phyloP scores from a whole-genome alignment of 2,888 invertebrate species.

The Apotomis turbidana region DNA sequence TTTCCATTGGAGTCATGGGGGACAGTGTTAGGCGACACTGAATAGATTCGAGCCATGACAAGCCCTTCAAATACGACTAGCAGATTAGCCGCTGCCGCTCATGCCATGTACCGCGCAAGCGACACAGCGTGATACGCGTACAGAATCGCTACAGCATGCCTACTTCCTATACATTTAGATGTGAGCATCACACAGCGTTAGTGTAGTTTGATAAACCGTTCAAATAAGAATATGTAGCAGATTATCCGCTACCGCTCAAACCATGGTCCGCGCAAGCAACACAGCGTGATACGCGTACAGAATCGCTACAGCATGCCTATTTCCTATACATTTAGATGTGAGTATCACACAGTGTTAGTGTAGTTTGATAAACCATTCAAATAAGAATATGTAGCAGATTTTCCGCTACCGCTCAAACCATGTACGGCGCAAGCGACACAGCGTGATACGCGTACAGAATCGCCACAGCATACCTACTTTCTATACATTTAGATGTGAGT shows the following conservation, averaged over 20 bases:
- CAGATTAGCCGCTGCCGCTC: background rate
- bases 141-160: constrained; percentile 23
- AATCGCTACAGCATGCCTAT: constrained; percentile 12
- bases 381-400: no score
- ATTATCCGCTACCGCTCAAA: background rate
- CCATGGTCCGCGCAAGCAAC: background rate
- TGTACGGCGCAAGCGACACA: background rate
- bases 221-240: no score
- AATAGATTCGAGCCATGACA: no score
- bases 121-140: constrained; percentile 26
- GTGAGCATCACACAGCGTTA: constrained; percentile 11
- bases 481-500: constrained; percentile 12
- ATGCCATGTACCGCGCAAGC: background rate
- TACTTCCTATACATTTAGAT: constrained; percentile 6
- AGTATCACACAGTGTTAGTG: constrained; percentile 11
- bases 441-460: constrained; percentile 5
- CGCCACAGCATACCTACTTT: constrained; percentile 19
- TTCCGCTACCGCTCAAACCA: background rate
- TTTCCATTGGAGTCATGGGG: no score
- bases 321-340: constrained; percentile 19
- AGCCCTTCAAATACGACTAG: no score
- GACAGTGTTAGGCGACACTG: no score
- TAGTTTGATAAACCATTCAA: no score
- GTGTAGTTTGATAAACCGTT: constrained; percentile 6
- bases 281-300: constrained; percentile 18